phyloP scores from a whole-genome alignment of 2,888 invertebrate species.

The Agrotis segetum region DNA sequence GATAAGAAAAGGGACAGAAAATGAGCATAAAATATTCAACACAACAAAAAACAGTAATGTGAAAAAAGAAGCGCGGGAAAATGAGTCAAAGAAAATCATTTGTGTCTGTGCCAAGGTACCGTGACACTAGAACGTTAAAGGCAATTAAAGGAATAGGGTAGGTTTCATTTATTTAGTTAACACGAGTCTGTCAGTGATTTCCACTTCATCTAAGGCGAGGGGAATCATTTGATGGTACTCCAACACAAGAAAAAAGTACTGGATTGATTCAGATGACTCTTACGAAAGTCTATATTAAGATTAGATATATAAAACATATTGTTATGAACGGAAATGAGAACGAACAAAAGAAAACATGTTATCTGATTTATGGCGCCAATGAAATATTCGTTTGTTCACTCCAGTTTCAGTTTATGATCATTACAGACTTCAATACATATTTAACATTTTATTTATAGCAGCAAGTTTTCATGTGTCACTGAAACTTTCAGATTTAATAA shows the following conservation, averaged over 20 bases:
- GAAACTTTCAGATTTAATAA: conserved; percentile 7
- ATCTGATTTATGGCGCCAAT: conserved; percentile 49
- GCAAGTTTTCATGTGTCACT: conserved; percentile 4
- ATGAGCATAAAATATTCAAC: too few species aligned
- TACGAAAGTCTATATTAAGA: neutral
- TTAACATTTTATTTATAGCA: conserved; percentile 37
- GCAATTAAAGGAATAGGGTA: too few species aligned
- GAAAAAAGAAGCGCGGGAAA: too few species aligned
- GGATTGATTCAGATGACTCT: neutral
- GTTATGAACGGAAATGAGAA: conserved; percentile 24
- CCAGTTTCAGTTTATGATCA: conserved; percentile 43
- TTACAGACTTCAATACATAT: conserved; percentile 25
- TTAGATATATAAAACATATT: conserved; percentile 2
- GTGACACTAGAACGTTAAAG: too few species aligned
- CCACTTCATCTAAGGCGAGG: too few species aligned
- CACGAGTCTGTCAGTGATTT: too few species aligned
- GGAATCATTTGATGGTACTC: too few species aligned
- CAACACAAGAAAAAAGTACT: neutral
- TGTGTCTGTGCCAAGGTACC: too few species aligned
- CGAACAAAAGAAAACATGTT: conserved; percentile 41
- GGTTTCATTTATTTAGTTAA: too few species aligned
- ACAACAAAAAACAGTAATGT: too few species aligned
- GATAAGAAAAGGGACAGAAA: too few species aligned
- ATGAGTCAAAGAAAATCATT: too few species aligned
- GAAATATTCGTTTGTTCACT: conserved; percentile 48